phyloP scores from a whole-genome alignment of 1,140 invertebrate species.

The Dryas iulia region DNA sequence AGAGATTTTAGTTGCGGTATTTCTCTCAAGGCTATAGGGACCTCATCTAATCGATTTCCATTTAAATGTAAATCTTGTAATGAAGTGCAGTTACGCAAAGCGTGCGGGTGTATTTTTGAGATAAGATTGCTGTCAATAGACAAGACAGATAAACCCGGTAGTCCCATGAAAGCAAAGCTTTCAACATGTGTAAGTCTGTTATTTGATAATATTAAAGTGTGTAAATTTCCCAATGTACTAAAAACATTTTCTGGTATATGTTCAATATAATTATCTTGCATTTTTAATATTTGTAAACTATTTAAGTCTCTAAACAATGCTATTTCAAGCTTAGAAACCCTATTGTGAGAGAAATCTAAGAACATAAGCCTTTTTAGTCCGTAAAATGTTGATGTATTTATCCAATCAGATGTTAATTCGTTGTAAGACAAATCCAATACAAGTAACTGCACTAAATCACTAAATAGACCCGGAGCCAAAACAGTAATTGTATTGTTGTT shows the following conservation, averaged over 20 bases:
- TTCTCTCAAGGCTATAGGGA: slow-evolving; percentile 91
- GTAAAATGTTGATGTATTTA: slow-evolving; percentile 91
- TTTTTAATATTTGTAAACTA: slow-evolving; percentile 89
- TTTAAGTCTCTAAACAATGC: slow-evolving; percentile 90
- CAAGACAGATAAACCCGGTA: slow-evolving; percentile 88
- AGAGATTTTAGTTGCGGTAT: slow-evolving; percentile 91
- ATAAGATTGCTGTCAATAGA: slow-evolving; percentile 93
- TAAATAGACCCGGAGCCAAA: slow-evolving; percentile 91
- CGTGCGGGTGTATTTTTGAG: slow-evolving; percentile 87
- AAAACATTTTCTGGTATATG: slow-evolving; percentile 91
- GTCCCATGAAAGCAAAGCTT: slow-evolving; percentile 87
- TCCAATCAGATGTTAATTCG: slow-evolving; percentile 92
- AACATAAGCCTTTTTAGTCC: slow-evolving; percentile 90
- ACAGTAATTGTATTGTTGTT: slow-evolving; percentile 94
- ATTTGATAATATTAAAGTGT: slow-evolving; percentile 92
- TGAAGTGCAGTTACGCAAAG: slow-evolving; percentile 91
- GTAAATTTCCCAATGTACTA: slow-evolving; percentile 88
- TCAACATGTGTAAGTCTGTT: slow-evolving; percentile 91
- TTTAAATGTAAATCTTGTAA: slow-evolving; percentile 94
- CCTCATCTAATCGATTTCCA: slow-evolving; percentile 89
- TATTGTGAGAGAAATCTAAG: slow-evolving; percentile 90
- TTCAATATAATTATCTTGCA: slow-evolving; percentile 92
- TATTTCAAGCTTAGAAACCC: slow-evolving; percentile 88
- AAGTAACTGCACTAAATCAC: slow-evolving; percentile 88
- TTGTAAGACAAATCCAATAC: slow-evolving; percentile 93